Evolutionary conservation across 2,797 vertebrate species (phyloP).

Genomic region (Notolabrus celidotus): DNA sequence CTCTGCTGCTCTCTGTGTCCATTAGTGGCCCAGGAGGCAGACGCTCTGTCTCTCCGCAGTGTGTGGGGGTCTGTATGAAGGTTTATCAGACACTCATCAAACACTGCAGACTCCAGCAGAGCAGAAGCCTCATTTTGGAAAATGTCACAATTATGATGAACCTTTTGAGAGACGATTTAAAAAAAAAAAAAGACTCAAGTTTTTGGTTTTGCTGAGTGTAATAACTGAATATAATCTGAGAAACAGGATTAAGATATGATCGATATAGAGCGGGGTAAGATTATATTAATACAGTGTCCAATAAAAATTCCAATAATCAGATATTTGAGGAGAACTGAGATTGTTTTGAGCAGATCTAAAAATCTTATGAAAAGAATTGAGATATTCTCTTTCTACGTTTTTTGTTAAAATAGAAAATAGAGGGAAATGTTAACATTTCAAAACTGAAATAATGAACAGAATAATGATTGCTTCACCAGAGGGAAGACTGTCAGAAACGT

Average conservation of each 20-base stretch:
- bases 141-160: slow-evolving; percentile 37
- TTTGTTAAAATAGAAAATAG: no score
- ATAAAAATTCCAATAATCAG: neutral
- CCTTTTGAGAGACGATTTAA: slow-evolving; percentile 8
- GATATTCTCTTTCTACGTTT: no score
- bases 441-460: no score
- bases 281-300: neutral
- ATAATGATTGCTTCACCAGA: no score
- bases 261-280: neutral
- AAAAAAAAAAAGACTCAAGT: slow-evolving; percentile 8
- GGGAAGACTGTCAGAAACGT: no score
- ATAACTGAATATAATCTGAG: slow-evolving; percentile 16
- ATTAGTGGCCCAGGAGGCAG: slow-evolving; percentile 86
- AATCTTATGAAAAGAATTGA: neutral
- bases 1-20: slow-evolving; percentile 78
- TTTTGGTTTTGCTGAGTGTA: slow-evolving; percentile 5
- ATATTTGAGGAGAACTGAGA: neutral
- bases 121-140: slow-evolving; percentile 34
- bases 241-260: neutral
- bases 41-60: slow-evolving; percentile 78
- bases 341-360: neutral
- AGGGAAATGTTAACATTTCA: no score
- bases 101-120: slow-evolving; percentile 42
- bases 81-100: slow-evolving; percentile 63
- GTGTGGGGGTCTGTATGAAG: slow-evolving; percentile 42